Evolutionary conservation across 2,797 vertebrate species (phyloP), one percentile per base, ranked within the genome.

Genomic region (Gambusia yucatana): DNA sequence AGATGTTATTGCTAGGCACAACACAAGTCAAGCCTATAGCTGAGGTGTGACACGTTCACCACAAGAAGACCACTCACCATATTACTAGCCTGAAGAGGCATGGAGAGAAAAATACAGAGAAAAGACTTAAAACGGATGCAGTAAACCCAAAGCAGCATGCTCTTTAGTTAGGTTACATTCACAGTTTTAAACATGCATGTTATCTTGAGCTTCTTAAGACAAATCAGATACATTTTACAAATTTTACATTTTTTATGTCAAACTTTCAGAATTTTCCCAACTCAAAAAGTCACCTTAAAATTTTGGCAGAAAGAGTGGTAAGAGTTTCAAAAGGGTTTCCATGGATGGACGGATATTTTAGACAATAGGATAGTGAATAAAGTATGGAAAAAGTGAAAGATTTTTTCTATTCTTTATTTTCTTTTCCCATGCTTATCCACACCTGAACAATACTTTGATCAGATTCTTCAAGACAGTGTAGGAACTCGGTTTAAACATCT

Each of bases 31-130:
- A 46, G 85, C 46, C 2, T 59, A 43, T 77, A 86, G 81, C 74
- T 28, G 36, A 88, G 59, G 63, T 76, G 63, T 7, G 25, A 72
- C 50, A 74, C 33, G 80, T 82, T 79, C 76, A 87, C 77, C 81
- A 80, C 83, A 93, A 88, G 92, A 90, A 93, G 82, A 85, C 88
- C 93, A 99, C 98, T 99, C 94, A 99, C 98, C 98, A 99, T 99
- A 90, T 99, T 99, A 97, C 98, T 99, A 96, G 98, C 98, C 98
- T 99, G 97, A 96, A 92, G 93, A 97, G 83, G 94, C 98, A 95
- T 98, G 96, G 88, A 95, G 76, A 87, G 87, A 61, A 87, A 97
- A 92, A 96, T 85, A 97, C 92, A 95, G 86, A 95, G 90, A 93
- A 46, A 92, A 80, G 33, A 80, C 43, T 87, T 88, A 81, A 87